Percentiles rank a stretch among this genome's conserved stretches.
Evolutionary conservation across 2,113 vertebrate species (phyloP).

Genomic region (Xiphias gladius): DNA sequence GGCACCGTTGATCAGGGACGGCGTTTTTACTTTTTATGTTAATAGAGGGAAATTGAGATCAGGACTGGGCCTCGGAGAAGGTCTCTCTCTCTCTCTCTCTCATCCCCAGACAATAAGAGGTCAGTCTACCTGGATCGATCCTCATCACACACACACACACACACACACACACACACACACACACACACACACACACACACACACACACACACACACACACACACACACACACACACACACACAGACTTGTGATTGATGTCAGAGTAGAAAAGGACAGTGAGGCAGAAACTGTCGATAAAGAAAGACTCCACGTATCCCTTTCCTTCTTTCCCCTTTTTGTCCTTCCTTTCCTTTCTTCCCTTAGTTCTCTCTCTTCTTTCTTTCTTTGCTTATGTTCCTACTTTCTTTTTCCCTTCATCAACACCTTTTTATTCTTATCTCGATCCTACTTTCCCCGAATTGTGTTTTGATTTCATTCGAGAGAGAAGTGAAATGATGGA

Average conservation of each 20-base stretch:
- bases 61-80: background rate
- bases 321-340: background rate
- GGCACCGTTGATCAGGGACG: too few species aligned
- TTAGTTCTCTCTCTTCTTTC: background rate
- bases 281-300: conserved; percentile 16
- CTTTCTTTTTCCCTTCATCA: too few species aligned
- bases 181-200: conserved; percentile 26
- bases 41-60: background rate
- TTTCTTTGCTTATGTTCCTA: background rate
- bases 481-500: background rate
- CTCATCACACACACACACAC: conserved; percentile 10
- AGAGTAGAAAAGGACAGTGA: conserved; percentile 25
- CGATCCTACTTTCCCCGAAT: background rate
- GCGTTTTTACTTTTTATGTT: too few species aligned
- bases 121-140: conserved; percentile 40
- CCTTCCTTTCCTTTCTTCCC: background rate
- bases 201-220: background rate
- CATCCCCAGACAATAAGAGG: conserved; percentile 37
- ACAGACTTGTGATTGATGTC: conserved; percentile 18
- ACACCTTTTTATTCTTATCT: background rate
- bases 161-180: background rate
- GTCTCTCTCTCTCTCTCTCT: background rate
- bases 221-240: background rate
- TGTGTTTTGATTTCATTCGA: background rate
- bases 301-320: background rate